Percentiles rank a stretch among this genome's conserved stretches.
phyloP scores from a whole-genome alignment of 2,888 invertebrate species.

The Oscheius sp. region DNA sequence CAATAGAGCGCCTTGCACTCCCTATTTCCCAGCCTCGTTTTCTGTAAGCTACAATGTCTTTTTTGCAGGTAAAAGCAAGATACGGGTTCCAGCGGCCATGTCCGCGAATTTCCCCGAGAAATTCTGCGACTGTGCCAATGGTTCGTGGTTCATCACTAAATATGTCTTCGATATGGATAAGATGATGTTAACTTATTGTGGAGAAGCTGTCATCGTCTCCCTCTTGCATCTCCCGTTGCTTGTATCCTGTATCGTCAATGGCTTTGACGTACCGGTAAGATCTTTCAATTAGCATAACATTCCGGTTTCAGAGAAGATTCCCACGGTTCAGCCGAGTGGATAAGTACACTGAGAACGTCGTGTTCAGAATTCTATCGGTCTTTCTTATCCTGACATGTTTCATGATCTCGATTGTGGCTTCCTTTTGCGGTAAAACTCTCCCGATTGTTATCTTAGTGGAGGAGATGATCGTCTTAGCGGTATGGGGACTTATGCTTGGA shows the following conservation, averaged over 20 bases:
- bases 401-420: conserved; percentile 13
- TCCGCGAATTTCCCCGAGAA: conserved; percentile 18
- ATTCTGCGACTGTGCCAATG: conserved; percentile 35
- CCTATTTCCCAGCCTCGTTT: too few species aligned
- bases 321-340: conserved; percentile 17
- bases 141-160: conserved; percentile 28
- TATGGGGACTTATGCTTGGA: conserved; percentile 13
- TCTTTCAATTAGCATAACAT: too few species aligned
- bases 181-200: conserved; percentile 49
- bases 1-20: too few species aligned
- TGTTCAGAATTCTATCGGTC: background rate
- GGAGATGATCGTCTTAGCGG: conserved; percentile 2
- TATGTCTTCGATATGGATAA: conserved; percentile 43
- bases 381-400: conserved; percentile 1
- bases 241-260: conserved; percentile 46
- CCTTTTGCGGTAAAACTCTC: background rate
- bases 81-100: conserved; percentile 2
- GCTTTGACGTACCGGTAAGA: conserved; percentile 36
- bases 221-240: conserved; percentile 42
- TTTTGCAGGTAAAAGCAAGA: background rate
- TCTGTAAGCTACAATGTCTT: too few species aligned
- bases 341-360: background rate
- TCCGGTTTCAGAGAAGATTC: conserved; percentile 21
- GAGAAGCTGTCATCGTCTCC: conserved; percentile 44
- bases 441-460: conserved; percentile 7